Evolutionary conservation across 2,113 vertebrate genomes (phyloP).

Genomic region (Entelurus aequoreus): DNA sequence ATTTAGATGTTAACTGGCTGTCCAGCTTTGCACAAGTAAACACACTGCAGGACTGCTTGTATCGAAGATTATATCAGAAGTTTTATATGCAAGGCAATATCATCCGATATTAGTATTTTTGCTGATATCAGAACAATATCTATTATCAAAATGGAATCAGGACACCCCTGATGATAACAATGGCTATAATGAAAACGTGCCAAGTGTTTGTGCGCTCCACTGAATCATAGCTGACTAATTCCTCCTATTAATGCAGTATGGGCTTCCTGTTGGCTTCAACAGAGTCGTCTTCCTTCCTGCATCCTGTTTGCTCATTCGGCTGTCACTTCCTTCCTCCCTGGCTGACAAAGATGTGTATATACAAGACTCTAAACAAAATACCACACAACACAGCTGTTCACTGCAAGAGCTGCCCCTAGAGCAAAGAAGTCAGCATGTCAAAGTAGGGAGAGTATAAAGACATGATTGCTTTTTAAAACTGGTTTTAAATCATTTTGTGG

Average conservation of each 20-base stretch:
- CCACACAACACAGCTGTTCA: constrained; percentile 15
- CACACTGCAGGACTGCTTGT: too few species aligned
- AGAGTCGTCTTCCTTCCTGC: constrained; percentile 38
- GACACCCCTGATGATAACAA: too few species aligned
- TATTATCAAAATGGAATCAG: too few species aligned
- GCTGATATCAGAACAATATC: too few species aligned
- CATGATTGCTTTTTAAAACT: constrained; percentile 3
- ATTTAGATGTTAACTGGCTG: too few species aligned
- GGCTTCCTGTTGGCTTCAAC: constrained; percentile 42
- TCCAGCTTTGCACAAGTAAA: too few species aligned
- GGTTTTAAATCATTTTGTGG: not conserved
- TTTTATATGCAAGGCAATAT: too few species aligned
- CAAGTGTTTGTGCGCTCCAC: constrained; percentile 18
- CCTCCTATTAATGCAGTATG: constrained; percentile 45
- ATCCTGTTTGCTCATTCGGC: constrained; percentile 65
- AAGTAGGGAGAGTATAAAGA: not conserved
- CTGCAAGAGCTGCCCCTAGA: constrained; percentile 16
- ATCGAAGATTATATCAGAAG: too few species aligned
- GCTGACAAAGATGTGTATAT: constrained; percentile 43
- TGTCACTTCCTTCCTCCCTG: constrained; percentile 56
- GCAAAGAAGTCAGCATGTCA: not conserved
- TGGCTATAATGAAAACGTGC: constrained; percentile 1
- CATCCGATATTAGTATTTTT: too few species aligned
- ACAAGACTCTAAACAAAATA: constrained; percentile 41
- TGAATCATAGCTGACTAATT: constrained; percentile 16